These are phyloP conservation scores for Hirudo medicinalis DNA, from an alignment of 1,140 invertebrate species.

Conservation along the genomic window DNA sequence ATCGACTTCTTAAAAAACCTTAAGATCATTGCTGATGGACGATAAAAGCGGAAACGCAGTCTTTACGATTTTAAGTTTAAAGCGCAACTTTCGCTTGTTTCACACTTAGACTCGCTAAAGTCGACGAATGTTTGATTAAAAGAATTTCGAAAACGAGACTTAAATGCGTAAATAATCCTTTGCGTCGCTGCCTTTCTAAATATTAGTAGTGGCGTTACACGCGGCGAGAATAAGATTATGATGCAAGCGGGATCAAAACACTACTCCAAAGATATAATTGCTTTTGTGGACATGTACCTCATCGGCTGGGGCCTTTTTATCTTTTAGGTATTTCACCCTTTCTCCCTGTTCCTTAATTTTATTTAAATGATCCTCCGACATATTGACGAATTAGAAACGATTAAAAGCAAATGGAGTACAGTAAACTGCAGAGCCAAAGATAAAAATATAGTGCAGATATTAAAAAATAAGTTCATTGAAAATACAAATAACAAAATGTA, in stretches of 20 bases:
- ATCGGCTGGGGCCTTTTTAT: not conserved
- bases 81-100: too few species aligned
- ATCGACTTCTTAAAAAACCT: too few species aligned
- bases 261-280: not conserved
- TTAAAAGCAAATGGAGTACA: too few species aligned
- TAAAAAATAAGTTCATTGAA: too few species aligned
- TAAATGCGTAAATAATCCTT: not conserved
- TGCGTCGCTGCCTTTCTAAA: too few species aligned
- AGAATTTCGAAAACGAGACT: not conserved
- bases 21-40: too few species aligned
- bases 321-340: not conserved
- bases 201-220: not conserved
- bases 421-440: too few species aligned
- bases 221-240: not conserved
- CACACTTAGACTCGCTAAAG: too few species aligned
- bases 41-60: too few species aligned
- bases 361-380: not conserved
- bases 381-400: not conserved
- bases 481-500: too few species aligned
- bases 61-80: too few species aligned
- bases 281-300: not conserved
- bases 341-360: not conserved
- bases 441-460: too few species aligned
- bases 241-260: not conserved
- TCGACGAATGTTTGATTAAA: not conserved